A percentile compares a stretch with the other conserved stretches of the same genome.
Evolutionary conservation across 1,140 invertebrate species (phyloP).

Genomic region (Drosophila santomea): DNA sequence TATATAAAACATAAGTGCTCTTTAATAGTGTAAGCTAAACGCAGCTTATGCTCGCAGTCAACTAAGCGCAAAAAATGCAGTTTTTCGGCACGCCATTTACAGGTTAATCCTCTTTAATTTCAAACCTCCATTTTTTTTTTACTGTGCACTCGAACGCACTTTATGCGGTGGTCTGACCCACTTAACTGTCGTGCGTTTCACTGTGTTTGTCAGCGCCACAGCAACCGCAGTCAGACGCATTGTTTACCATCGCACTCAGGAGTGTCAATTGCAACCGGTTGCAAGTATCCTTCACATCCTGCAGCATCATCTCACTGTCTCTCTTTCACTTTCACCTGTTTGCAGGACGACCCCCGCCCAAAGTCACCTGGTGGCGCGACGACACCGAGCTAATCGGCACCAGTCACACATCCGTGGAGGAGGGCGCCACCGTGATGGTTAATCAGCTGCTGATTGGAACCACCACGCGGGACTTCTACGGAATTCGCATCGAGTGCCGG

Average conservation of each 20-base stretch:
- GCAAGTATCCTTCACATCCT: conserved; percentile 9
- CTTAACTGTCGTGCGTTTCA: conserved; percentile 11
- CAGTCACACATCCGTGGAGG: conserved; percentile 87
- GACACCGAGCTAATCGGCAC: conserved; percentile 89
- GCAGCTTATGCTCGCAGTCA: too few species aligned
- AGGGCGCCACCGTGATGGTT: conserved; percentile 87
- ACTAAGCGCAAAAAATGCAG: not conserved
- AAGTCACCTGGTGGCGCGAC: conserved; percentile 92
- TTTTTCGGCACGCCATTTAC: not conserved
- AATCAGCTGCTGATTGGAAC: conserved; percentile 89
- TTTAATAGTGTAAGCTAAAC: too few species aligned
- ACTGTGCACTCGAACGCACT: not conserved
- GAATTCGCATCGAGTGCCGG: conserved; percentile 88
- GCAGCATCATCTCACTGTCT: not conserved
- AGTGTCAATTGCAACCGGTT: conserved; percentile 45
- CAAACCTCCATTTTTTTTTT: not conserved
- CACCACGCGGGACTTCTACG: conserved; percentile 87
- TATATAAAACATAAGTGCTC: too few species aligned
- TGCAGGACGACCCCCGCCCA: conserved; percentile 89
- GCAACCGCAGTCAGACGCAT: conserved; percentile 30
- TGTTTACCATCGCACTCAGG: conserved; percentile 39
- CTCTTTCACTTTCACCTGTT: not conserved
- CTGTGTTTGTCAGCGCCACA: conserved; percentile 22
- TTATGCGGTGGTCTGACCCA: conserved; percentile 33
- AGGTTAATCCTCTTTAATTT: not conserved